Conservation (phyloP, 2,113 vertebrate genomes). For the Coptodon rendalli region DNA sequence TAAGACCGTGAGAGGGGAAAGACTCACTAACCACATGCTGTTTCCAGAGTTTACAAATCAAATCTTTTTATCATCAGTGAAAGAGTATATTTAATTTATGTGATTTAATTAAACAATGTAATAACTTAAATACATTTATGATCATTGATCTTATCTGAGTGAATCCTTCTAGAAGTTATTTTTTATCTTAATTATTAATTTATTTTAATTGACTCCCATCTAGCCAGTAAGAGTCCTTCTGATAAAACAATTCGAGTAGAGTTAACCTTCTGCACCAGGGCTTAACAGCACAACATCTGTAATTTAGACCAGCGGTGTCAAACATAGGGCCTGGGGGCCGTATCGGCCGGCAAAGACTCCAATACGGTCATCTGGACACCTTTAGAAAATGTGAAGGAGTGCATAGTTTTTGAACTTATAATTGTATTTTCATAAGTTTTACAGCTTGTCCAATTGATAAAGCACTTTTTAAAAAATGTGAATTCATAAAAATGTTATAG, state of each 20-base stretch:
- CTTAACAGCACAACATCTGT: not conserved
- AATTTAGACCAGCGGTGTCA: not conserved
- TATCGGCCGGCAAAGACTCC: not conserved
- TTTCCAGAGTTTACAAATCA: not conserved
- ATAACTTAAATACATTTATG: not conserved
- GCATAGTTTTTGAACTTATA: not conserved
- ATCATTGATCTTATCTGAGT: not conserved
- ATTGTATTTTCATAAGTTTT: not conserved
- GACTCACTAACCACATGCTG: not conserved
- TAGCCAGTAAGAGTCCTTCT: not conserved
- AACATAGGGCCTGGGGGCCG: not conserved
- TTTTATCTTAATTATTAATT: not conserved
- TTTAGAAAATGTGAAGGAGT: not conserved
- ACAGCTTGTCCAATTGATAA: not conserved
- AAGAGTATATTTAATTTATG: not conserved
- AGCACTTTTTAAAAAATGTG: not conserved
- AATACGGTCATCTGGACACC: not conserved
- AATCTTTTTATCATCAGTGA: not conserved
- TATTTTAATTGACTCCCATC: not conserved
- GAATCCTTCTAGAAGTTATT: not conserved
- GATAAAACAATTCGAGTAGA: not conserved
- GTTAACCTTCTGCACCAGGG: not conserved
- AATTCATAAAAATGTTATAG: not conserved
- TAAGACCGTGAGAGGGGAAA: not conserved
- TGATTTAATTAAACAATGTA: not conserved